These are phyloP conservation scores for Corythucha ciliata DNA, from an alignment of 2,888 invertebrate species.

Conservation along the genomic window DNA sequence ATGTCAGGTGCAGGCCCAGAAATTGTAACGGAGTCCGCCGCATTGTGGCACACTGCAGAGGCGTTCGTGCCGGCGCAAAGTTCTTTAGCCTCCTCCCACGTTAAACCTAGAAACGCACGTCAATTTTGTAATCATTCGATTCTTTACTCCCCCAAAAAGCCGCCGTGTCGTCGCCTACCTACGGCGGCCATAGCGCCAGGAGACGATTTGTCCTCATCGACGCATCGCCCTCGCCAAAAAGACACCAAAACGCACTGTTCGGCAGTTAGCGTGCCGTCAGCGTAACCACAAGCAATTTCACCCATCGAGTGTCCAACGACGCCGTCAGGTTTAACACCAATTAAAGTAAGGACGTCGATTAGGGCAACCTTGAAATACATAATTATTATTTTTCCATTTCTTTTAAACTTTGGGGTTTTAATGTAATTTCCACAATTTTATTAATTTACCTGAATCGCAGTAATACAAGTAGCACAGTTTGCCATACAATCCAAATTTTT, in stretches of 20 bases:
- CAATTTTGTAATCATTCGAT: too few relatives aligned
- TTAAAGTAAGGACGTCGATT: conserved; percentile 69
- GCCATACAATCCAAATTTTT: conserved; percentile 76
- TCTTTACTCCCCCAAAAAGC: too few relatives aligned
- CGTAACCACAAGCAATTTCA: conserved; percentile 55
- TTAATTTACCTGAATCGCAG: conserved; percentile 77
- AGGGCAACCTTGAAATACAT: conserved; percentile 87
- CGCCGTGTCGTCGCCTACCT: too few relatives aligned
- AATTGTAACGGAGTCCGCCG: conserved; percentile 84
- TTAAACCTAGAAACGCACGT: too few relatives aligned
- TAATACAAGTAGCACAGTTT: conserved; percentile 86
- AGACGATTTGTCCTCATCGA: conserved; percentile 62
- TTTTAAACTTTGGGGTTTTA: too few relatives aligned
- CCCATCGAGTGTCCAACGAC: conserved; percentile 80
- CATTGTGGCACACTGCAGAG: conserved; percentile 96
- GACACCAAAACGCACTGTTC: conserved; percentile 92
- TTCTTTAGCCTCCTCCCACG: conserved; percentile 79
- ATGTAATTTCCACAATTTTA: too few relatives aligned
- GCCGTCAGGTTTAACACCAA: conserved; percentile 80
- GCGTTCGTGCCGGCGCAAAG: too few relatives aligned
- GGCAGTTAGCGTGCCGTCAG: conserved; percentile 77
- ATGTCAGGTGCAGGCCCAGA: conserved; percentile 74
- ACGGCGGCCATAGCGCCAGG: conserved; percentile 87
- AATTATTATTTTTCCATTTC: conserved; percentile 65
- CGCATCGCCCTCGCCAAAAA: conserved; percentile 83